phyloP scores from a whole-genome alignment of 2,113 vertebrate genomes.

The Centrocercus urophasianus region DNA sequence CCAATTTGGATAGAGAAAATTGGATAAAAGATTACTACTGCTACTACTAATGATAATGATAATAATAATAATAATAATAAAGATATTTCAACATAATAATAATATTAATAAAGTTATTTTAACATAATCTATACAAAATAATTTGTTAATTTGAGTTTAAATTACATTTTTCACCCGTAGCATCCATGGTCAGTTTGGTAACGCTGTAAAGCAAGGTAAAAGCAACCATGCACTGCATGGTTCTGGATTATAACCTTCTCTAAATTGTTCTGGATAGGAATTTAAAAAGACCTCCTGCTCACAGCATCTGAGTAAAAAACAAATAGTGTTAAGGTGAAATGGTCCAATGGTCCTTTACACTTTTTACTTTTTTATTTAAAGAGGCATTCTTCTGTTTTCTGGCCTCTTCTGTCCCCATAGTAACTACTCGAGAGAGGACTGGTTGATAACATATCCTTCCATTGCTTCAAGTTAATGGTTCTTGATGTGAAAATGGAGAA shows the following conservation, averaged over 20 bases:
- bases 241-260: background rate
- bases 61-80: no score
- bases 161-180: background rate
- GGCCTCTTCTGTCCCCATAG: rapidly evolving
- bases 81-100: no score
- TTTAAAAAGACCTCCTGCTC: background rate
- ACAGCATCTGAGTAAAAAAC: rapidly evolving
- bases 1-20: background rate
- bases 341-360: no score
- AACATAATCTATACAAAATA: background rate
- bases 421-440: background rate
- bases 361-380: background rate
- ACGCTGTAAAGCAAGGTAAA: background rate
- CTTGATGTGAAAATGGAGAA: background rate
- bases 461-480: rapidly evolving
- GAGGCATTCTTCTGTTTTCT: rapidly evolving
- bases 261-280: background rate
- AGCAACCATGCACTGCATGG: no score
- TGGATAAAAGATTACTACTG: background rate
- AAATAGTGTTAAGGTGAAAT: rapidly evolving
- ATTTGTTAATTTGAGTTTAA: background rate
- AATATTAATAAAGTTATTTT: background rate
- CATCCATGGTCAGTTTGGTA: rapidly evolving
- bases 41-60: no score
- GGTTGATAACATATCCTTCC: rapidly evolving